Conservation (phyloP, 2,888 invertebrate species). For the Octonoba sinensis region DNA sequence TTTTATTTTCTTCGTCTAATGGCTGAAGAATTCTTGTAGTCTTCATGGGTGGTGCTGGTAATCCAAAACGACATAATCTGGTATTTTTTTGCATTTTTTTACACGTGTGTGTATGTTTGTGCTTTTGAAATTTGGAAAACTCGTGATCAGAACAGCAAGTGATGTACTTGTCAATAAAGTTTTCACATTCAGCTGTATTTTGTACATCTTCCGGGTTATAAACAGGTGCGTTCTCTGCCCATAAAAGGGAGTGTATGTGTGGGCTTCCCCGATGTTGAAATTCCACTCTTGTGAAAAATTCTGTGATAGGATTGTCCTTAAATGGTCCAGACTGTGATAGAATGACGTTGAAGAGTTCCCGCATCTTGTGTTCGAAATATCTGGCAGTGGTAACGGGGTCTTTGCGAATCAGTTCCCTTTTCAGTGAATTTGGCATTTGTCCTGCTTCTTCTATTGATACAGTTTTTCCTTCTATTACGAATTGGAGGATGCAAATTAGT, state of each 20-base stretch:
- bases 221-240: conserved; percentile 56
- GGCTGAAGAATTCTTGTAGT: conserved; percentile 22
- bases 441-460: not conserved
- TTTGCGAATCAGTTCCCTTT: conserved; percentile 48
- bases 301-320: not conserved
- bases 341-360: conserved; percentile 47
- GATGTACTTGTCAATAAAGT: conserved; percentile 9
- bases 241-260: conserved; percentile 64
- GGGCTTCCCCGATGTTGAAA: conserved; percentile 63
- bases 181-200: not conserved
- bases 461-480: conserved; percentile 44
- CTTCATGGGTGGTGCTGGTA: conserved; percentile 38
- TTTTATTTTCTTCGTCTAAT: not conserved
- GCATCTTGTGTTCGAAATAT: conserved; percentile 66
- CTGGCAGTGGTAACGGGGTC: conserved; percentile 67
- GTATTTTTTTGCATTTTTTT: conserved; percentile 1
- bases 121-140: conserved; percentile 4
- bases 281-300: conserved; percentile 34
- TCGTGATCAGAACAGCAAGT: not conserved
- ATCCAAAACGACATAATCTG: conserved; percentile 35
- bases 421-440: not conserved
- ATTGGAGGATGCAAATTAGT: conserved; percentile 61
- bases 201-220: conserved; percentile 10
- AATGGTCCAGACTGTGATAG: conserved; percentile 13
- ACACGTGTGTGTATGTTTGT: conserved; percentile 34